Base-by-base conservation (phyloP, 2,888 invertebrate species). In the Papilio protenor region DNA sequence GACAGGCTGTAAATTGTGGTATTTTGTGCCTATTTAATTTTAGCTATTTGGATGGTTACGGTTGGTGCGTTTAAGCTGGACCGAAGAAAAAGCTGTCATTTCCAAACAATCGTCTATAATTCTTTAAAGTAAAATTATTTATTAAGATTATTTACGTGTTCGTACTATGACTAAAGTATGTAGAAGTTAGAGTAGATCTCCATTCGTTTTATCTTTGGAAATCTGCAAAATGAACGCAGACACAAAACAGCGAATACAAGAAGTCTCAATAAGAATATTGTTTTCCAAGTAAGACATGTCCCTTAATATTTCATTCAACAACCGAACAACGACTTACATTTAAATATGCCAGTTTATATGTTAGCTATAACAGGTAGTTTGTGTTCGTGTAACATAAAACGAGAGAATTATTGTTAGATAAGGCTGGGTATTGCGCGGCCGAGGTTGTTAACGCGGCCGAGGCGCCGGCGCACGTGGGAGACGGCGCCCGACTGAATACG, bases 381-480 rank as follows among this genome's bases (percentile, higher is more conserved):
- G 72, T 61, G 73, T 49, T 49, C 72, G 52, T 71, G 71, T 66
- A 69, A 71, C 72, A 79, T 76, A 61, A 78, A 75, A 64, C 47
- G 59, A 76, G 33, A 66, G 76, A 75, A 72, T 78, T 78, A 78
- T 78, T 75, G 75, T 78, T 75, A 71, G 74, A 78, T 78, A 77
- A 77, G 33, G 64, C 61, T 49, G 52, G 49, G 49, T 72, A 72
- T 77, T 77, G 72, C 72, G 33, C 61, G 71, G 33, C 59, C 27
- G 61, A 61, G 21, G 55, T 55, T 55, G 59, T 59, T 78, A 78
- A 76, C 74, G 76, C 59, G 57, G 61, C 70, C 69, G 61, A 78
- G 83, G 81, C 81, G 82, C 81, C 81, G 77, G 71, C 74, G 59
- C 64, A 79, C 82, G 81, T 81, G 82, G 82, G 83, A 76, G 81